phyloP scores from a whole-genome alignment of 2,888 invertebrate species.

The Mythimna impura region DNA sequence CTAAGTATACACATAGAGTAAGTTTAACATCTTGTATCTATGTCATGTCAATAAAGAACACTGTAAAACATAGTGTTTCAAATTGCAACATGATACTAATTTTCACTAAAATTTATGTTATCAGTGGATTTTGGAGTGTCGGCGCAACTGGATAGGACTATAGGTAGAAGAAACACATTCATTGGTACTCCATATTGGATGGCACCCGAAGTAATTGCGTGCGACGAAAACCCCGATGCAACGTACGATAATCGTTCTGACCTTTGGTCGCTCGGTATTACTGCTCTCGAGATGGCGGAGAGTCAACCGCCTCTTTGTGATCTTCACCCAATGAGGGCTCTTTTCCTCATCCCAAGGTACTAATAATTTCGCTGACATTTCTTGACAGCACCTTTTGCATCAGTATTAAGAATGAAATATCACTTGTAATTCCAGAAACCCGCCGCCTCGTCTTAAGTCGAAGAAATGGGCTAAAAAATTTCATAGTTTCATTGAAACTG shows the following conservation, averaged over 20 bases:
- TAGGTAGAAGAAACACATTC: constrained; percentile 99
- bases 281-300: constrained; percentile 99
- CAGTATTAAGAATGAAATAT: not conserved
- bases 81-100: constrained; percentile 22
- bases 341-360: constrained; percentile 97
- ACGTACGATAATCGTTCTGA: constrained; percentile 99
- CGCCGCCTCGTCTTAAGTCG: constrained; percentile 98
- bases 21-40: constrained; percentile 10
- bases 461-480: constrained; percentile 99
- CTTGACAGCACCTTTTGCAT: not conserved
- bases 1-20: not conserved
- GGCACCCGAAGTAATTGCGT: constrained; percentile 99
- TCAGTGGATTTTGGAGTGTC: constrained; percentile 99
- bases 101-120: constrained; percentile 54
- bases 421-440: constrained; percentile 92
- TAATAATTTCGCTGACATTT: constrained; percentile 5
- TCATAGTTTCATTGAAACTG: constrained; percentile 99
- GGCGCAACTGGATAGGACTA: constrained; percentile 99
- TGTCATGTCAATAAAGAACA: not conserved
- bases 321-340: constrained; percentile 99
- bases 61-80: not conserved
- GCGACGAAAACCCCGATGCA: constrained; percentile 99
- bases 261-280: constrained; percentile 98
- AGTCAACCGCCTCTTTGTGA: constrained; percentile 99
- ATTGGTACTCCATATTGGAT: constrained; percentile 99